These are phyloP conservation scores for Macquaria australasica DNA, from an alignment of 2,113 vertebrate species.

Conservation along the genomic window DNA sequence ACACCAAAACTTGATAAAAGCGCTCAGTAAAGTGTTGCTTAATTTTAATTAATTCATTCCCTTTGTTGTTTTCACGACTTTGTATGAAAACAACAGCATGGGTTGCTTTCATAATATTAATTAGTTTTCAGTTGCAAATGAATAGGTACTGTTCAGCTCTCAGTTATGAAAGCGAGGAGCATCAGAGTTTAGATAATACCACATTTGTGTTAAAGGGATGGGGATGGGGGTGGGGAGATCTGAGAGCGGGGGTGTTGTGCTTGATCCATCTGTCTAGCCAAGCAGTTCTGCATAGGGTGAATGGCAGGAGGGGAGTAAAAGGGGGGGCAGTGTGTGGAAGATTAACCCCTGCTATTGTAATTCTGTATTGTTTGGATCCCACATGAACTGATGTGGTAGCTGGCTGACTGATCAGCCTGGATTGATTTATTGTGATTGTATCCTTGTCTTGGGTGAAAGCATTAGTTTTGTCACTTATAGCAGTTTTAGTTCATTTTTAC, in stretches of 20 bases:
- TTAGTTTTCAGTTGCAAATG: neutral
- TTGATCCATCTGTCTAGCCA: constrained; percentile 78
- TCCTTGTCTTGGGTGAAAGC: neutral
- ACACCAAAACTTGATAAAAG: neutral
- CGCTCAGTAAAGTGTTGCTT: neutral
- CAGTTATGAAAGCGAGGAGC: constrained; percentile 12
- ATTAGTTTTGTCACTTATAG: neutral
- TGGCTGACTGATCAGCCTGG: constrained; percentile 30
- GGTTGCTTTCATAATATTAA: neutral
- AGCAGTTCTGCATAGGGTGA: constrained; percentile 54
- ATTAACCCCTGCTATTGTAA: constrained; percentile 75
- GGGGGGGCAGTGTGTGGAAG: constrained; percentile 58
- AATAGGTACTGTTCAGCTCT: neutral
- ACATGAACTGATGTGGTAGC: constrained; percentile 46
- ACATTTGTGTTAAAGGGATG: constrained; percentile 44
- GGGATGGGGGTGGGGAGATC: constrained; percentile 63
- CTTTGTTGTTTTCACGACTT: neutral
- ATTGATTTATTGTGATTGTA: constrained; percentile 34
- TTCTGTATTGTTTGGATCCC: constrained; percentile 57
- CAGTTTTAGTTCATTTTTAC: neutral
- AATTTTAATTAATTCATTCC: neutral
- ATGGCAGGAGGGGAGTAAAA: constrained; percentile 24
- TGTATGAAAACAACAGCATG: neutral
- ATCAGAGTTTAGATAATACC: constrained; percentile 45
- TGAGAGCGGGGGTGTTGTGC: constrained; percentile 55